Evolutionary conservation across 2,797 vertebrate genomes (phyloP).

Genomic region (Hemibagrus guttatus): DNA sequence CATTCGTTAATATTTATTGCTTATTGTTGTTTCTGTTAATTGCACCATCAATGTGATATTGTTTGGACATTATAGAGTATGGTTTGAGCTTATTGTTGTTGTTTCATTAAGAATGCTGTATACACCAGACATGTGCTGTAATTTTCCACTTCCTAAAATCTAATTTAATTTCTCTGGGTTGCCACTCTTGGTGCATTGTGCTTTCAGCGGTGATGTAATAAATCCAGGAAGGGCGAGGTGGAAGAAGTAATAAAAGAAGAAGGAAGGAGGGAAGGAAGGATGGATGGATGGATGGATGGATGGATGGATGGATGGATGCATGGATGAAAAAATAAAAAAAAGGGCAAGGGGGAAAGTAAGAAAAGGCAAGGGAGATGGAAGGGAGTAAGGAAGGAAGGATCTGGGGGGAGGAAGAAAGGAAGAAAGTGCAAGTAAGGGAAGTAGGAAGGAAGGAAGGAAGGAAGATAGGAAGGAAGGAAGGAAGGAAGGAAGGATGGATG

Average conservation of each 20-base stretch:
- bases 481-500: too few relatives aligned
- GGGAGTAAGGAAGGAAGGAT: not conserved
- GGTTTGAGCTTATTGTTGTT: not conserved
- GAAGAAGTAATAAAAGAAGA: not conserved
- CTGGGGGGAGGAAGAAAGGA: too few relatives aligned
- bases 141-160: not conserved
- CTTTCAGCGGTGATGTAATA: not conserved
- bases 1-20: slow-evolving; percentile 13
- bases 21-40: not conserved
- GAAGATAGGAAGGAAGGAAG: not conserved
- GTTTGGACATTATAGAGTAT: not conserved
- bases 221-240: not conserved
- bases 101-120: not conserved
- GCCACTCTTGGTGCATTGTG: not conserved
- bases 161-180: not conserved
- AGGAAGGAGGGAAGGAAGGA: not conserved
- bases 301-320: too few relatives aligned
- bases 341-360: too few relatives aligned
- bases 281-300: too few relatives aligned
- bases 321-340: not conserved
- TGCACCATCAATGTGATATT: not conserved
- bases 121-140: not conserved
- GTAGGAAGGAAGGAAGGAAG: too few relatives aligned
- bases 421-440: too few relatives aligned
- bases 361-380: too few relatives aligned